A percentile compares a stretch with the other conserved stretches of the same genome.
These are phyloP conservation scores for Scophthalmus maximus DNA, from an alignment of 2,113 vertebrate genomes.

Conservation along the genomic window DNA sequence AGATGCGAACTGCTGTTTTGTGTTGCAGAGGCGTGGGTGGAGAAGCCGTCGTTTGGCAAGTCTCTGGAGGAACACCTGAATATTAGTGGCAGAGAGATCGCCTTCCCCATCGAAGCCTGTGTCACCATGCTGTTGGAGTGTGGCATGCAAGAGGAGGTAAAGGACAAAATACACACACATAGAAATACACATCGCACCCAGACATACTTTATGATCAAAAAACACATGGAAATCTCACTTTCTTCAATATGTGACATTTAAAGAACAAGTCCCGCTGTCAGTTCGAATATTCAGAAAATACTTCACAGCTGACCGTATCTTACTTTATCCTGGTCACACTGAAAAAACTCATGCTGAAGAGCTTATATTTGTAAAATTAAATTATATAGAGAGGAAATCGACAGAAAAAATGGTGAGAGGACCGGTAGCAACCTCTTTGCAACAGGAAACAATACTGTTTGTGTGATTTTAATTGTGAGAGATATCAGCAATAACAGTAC, in stretches of 20 bases:
- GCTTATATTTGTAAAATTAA: background rate
- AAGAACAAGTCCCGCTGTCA: no score
- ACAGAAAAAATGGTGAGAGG: background rate
- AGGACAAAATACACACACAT: background rate
- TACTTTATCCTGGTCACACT: background rate
- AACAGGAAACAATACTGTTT: background rate
- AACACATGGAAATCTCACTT: no score
- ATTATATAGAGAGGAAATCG: background rate
- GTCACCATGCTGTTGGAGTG: constrained; percentile 97
- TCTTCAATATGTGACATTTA: no score
- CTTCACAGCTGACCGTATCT: no score
- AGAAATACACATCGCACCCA: background rate
- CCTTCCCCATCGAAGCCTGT: constrained; percentile 96
- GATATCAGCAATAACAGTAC: background rate
- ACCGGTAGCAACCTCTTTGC: background rate
- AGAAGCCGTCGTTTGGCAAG: constrained; percentile 97
- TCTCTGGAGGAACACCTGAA: constrained; percentile 93
- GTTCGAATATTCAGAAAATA: no score
- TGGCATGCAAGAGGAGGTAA: constrained; percentile 96
- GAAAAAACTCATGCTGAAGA: background rate
- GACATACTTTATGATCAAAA: background rate
- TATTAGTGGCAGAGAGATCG: constrained; percentile 93
- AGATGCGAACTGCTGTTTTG: constrained; percentile 43
- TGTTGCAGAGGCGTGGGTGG: constrained; percentile 94
- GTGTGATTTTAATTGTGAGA: background rate